These are phyloP conservation scores for Drosophila pachea DNA, from an alignment of 1,140 invertebrate genomes.

Conservation along the genomic window DNA sequence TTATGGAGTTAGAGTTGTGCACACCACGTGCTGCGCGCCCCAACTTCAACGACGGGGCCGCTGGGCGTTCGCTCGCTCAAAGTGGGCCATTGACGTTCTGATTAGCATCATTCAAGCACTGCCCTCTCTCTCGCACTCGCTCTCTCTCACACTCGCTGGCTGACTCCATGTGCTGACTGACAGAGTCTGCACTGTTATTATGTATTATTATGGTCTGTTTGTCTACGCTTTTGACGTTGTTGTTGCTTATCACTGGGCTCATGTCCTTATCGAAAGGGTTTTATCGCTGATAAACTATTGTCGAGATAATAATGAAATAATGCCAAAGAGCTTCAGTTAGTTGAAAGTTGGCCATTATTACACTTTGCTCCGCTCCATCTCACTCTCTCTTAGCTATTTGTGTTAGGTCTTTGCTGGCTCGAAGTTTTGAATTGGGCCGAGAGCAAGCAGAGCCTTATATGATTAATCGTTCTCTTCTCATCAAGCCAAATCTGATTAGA, in stretches of 20 bases:
- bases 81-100: conserved; percentile 51
- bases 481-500: too few species aligned
- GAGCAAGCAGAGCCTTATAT: too few species aligned
- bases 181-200: conserved; percentile 63
- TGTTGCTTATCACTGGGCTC: conserved; percentile 63
- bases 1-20: conserved; percentile 59
- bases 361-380: conserved; percentile 11
- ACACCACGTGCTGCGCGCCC: conserved; percentile 60
- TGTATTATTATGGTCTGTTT: conserved; percentile 73
- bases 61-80: conserved; percentile 1
- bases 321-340: conserved; percentile 45
- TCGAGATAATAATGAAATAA: conserved; percentile 62
- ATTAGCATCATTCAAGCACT: conserved; percentile 68
- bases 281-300: conserved; percentile 75
- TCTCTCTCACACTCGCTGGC: neutral
- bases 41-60: conserved; percentile 36
- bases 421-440: too few species aligned
- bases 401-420: conserved; percentile 1
- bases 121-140: neutral
- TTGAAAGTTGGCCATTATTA: conserved; percentile 25
- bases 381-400: neutral
- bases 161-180: conserved; percentile 33
- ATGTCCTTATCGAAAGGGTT: conserved; percentile 61
- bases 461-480: too few species aligned
- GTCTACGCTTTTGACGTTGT: conserved; percentile 48